Evolutionary conservation across 2,113 vertebrate species (phyloP), one percentile per base, ranked within the genome.

Genomic region (Boulengeromyrus knoepffleri): DNA sequence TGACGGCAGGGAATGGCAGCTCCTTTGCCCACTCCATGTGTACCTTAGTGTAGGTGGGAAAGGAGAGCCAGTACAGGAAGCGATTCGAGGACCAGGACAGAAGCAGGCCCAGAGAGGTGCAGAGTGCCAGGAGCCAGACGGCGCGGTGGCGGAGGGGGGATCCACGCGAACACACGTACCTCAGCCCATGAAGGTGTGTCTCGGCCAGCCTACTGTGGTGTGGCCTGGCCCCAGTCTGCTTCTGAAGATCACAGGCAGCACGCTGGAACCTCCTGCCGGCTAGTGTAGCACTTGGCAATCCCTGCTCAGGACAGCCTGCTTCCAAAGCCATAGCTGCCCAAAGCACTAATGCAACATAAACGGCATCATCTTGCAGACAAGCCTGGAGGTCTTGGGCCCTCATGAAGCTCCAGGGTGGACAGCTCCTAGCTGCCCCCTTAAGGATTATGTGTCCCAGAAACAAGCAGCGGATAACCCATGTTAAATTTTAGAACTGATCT

Each of bases 1-100:
- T 99, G 94, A 99, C 96, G 9, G 97, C 95, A 31, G 98, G 98
- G 95, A 99, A 99, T 89, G 96, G 93, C 92, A 99, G 95, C 95
- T 98, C 97, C 90, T 96, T 97, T 93, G 98, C 98, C 98, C 98
- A 99, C 94, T 98, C 97, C 2, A 97, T 96, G 93, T 98, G 97
- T 92, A 99, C 95, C 24, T 97, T 96, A 15, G 98, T 99, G 95
- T 98, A 97, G 24, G 98, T 99, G 52, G 98, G 98, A 95, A 98
- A 99, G 86, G 97, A 96, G 66, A 99, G 96, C 97, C 98, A 98
- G 95, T 99, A 96, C 52, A 99, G 97, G 1, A 99, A 93, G 52
- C 98, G 97, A 94, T 98, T 97, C 77, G 98, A 99, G 91, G 98
- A 99, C 97, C 98, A 99, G 83, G 98, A 97, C 91, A 99, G 92